Conservation (phyloP, 2,888 invertebrate species). For the Lamellibrachia satsuma region DNA sequence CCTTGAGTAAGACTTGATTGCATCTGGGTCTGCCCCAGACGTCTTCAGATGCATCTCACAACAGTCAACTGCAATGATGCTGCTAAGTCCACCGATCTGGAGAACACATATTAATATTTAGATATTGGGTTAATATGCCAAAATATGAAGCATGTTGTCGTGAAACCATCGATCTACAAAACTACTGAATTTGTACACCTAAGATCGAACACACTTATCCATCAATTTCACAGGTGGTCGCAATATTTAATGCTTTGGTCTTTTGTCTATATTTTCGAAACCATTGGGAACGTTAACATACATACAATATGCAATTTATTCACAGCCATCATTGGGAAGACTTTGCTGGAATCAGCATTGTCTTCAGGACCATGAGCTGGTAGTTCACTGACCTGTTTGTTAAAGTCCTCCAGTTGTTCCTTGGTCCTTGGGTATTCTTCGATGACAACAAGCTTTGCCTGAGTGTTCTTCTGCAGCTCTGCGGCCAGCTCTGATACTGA, state of each 20-base stretch:
- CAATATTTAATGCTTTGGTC: not conserved
- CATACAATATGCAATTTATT: no score
- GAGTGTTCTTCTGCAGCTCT: not conserved
- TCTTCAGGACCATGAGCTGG: not conserved
- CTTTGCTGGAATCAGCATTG: not conserved
- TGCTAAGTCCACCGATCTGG: conserved; percentile 42
- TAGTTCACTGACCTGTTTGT: conserved; percentile 39
- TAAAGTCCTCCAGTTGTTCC: conserved; percentile 62
- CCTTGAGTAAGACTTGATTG: conserved; percentile 36
- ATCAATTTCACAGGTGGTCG: not conserved
- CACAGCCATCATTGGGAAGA: not conserved
- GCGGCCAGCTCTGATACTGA: not conserved
- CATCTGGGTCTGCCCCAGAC: conserved; percentile 34
- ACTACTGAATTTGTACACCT: not conserved
- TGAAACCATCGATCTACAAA: not conserved
- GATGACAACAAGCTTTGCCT: conserved; percentile 55
- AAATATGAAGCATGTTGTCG: not conserved
- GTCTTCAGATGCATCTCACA: conserved; percentile 33
- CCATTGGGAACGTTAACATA: not conserved
- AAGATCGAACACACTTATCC: not conserved
- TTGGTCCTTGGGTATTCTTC: conserved; percentile 66
- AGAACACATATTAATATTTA: not conserved
- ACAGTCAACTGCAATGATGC: conserved; percentile 46
- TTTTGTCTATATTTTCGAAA: not conserved
- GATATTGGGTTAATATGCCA: not conserved